phyloP scores from a whole-genome alignment of 2,113 vertebrate genomes.

The Andinoacara biseriatus region DNA sequence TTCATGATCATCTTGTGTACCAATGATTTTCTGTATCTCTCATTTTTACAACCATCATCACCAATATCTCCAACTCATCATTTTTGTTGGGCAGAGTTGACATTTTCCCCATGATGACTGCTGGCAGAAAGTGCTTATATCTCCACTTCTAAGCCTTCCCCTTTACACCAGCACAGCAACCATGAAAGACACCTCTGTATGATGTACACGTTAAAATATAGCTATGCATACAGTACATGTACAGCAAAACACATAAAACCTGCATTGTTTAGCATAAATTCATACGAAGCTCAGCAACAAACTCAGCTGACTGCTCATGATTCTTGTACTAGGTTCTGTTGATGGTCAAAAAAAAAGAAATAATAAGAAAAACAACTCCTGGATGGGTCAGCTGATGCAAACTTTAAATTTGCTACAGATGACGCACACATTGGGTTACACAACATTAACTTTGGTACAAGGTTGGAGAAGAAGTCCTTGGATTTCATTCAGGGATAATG shows the following conservation, averaged over 20 bases:
- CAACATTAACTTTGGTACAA: not conserved
- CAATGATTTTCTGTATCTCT: too few species aligned
- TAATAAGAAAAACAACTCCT: not conserved
- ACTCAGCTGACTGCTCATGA: not conserved
- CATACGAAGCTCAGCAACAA: not conserved
- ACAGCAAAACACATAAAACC: not conserved
- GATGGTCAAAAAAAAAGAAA: not conserved
- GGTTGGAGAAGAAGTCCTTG: conserved; percentile 20
- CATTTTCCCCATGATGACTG: too few species aligned
- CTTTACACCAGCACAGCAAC: too few species aligned
- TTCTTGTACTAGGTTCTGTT: not conserved
- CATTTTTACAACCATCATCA: too few species aligned
- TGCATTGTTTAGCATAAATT: not conserved
- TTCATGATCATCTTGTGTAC: too few species aligned
- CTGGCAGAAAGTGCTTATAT: too few species aligned
- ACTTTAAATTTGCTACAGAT: not conserved
- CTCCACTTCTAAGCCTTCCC: too few species aligned
- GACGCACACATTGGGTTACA: conserved; percentile 25
- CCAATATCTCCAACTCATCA: too few species aligned
- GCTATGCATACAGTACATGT: too few species aligned
- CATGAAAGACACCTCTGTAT: not conserved
- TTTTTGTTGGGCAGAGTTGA: too few species aligned
- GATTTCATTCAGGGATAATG: conserved; percentile 11
- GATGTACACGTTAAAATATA: not conserved
- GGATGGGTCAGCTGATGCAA: not conserved